Conservation (phyloP, 2,113 vertebrate species). For the Ictidomys tridecemlineatus region DNA sequence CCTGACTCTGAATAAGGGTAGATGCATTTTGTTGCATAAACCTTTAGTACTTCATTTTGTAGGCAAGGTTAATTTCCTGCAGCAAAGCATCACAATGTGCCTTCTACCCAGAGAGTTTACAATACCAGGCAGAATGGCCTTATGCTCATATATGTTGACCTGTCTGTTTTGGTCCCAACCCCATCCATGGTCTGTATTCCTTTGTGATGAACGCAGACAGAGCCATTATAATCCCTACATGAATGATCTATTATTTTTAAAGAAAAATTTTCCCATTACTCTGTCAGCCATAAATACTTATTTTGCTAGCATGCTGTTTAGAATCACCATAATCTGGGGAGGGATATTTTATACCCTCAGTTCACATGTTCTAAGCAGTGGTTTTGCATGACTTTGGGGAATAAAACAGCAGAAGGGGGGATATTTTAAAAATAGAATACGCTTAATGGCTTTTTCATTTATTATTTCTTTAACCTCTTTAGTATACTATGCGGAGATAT, state of each 20-base stretch:
- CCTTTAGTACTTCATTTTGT: neutral
- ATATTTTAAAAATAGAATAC: constrained; percentile 80
- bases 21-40: neutral
- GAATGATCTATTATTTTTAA: constrained; percentile 66
- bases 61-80: neutral
- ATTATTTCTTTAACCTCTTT: constrained; percentile 65
- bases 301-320: constrained; percentile 66
- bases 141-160: neutral
- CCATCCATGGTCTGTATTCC: neutral
- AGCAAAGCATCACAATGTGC: neutral
- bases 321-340: constrained; percentile 60
- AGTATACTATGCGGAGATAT: constrained; percentile 67
- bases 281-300: constrained; percentile 74
- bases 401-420: constrained; percentile 74
- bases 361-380: constrained; percentile 73
- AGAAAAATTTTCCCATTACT: constrained; percentile 61
- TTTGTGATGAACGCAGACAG: constrained; percentile 29
- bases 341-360: constrained; percentile 72
- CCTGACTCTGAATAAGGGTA: neutral
- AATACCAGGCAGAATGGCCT: neutral
- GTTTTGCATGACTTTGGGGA: constrained; percentile 77
- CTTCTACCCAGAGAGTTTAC: neutral
- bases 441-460: constrained; percentile 78
- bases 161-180: neutral
- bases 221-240: constrained; percentile 10